Conservation (phyloP, 2,797 vertebrate species). For the Pristis pectinata region DNA sequence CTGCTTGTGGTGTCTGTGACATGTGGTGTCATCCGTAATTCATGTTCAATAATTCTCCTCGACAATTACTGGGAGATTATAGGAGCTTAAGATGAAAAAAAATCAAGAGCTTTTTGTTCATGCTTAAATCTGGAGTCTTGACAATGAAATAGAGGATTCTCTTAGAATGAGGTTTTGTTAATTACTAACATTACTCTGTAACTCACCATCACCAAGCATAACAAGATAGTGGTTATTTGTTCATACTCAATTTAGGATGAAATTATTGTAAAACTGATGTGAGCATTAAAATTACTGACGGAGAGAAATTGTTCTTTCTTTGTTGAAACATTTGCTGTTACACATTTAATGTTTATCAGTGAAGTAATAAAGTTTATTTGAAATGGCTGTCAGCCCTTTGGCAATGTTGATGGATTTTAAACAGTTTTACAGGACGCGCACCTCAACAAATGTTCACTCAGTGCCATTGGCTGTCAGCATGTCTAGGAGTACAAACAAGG, state of each 20-base stretch:
- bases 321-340: background rate
- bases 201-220: background rate
- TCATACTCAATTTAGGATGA: background rate
- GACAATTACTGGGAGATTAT: background rate
- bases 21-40: background rate
- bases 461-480: background rate
- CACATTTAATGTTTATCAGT: slow-evolving; percentile 5
- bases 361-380: slow-evolving; percentile 19
- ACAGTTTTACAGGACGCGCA: background rate
- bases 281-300: background rate
- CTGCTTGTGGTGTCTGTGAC: background rate
- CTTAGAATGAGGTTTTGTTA: background rate
- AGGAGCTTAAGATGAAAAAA: background rate
- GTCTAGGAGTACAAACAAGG: background rate
- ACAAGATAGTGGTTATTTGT: slow-evolving; percentile 1
- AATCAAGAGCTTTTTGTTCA: background rate
- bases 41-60: background rate
- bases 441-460: background rate
- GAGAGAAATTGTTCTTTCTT: slow-evolving; percentile 1
- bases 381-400: background rate
- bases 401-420: background rate
- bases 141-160: background rate
- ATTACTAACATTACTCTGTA: slow-evolving; percentile 6
- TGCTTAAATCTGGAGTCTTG: background rate
- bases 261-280: slow-evolving; percentile 12